phyloP scores from a whole-genome alignment of 2,113 vertebrate genomes.

The Australoheros scitulus region DNA sequence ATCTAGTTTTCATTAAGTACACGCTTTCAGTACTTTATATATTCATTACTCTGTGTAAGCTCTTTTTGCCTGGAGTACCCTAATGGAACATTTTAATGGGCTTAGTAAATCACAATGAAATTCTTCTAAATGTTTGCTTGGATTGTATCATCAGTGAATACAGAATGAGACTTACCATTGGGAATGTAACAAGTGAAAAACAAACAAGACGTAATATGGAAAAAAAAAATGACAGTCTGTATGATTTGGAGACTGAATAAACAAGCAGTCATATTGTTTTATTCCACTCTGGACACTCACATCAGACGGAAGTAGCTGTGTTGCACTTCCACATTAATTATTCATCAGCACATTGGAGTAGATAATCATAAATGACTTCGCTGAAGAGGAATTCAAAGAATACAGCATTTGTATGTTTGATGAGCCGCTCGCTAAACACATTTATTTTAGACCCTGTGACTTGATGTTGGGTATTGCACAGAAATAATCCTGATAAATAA shows the following conservation, averaged over 20 bases:
- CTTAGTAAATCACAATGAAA: slow-evolving; percentile 51
- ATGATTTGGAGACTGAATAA: slow-evolving; percentile 21
- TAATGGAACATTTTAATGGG: slow-evolving; percentile 60
- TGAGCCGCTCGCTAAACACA: not conserved
- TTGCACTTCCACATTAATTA: slow-evolving; percentile 35
- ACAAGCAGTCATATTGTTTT: slow-evolving; percentile 33
- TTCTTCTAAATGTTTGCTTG: slow-evolving; percentile 40
- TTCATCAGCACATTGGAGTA: slow-evolving; percentile 31
- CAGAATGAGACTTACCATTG: not conserved
- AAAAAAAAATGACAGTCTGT: slow-evolving; percentile 11
- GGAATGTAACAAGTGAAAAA: not conserved
- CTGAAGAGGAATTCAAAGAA: slow-evolving; percentile 28
- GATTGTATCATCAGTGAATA: slow-evolving; percentile 13
- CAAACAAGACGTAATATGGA: not conserved
- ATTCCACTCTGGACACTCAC: slow-evolving; percentile 11
- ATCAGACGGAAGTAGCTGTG: not conserved
- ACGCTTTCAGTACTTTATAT: slow-evolving; percentile 40
- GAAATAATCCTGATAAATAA: slow-evolving; percentile 11
- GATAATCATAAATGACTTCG: slow-evolving; percentile 37
- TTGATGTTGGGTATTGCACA: not conserved
- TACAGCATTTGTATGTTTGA: slow-evolving; percentile 1
- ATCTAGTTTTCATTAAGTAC: slow-evolving; percentile 53
- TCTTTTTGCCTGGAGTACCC: slow-evolving; percentile 37
- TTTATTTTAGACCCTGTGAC: slow-evolving; percentile 1
- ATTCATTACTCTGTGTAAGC: slow-evolving; percentile 54